Conservation (phyloP, 2,113 vertebrate genomes). For the Perca schrenkii region DNA sequence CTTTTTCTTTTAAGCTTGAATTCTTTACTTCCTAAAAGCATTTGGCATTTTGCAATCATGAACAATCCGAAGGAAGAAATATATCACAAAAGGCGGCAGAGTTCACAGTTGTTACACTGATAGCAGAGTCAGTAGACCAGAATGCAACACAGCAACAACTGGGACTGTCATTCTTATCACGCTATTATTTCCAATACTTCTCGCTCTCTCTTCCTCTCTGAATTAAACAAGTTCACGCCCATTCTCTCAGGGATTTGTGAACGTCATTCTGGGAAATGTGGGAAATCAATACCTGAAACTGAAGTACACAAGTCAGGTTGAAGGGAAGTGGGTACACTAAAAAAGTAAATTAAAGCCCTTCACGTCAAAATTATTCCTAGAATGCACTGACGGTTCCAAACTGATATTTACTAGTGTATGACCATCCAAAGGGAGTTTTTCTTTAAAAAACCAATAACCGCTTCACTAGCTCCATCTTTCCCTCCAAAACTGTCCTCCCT, state of each 20-base stretch:
- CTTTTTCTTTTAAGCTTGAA: conserved; percentile 2
- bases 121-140: conserved; percentile 6
- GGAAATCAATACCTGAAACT: conserved; percentile 69
- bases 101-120: neutral
- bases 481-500: neutral
- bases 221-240: conserved; percentile 45
- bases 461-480: neutral
- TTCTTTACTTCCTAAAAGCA: conserved; percentile 12
- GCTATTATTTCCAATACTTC: conserved; percentile 29
- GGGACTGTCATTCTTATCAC: conserved; percentile 29
- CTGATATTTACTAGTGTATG: conserved; percentile 16
- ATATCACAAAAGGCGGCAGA: conserved; percentile 4
- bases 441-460: conserved; percentile 11
- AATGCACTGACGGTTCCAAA: conserved; percentile 47
- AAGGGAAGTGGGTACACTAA: conserved; percentile 43
- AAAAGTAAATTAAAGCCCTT: conserved; percentile 62
- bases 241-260: conserved; percentile 26
- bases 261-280: conserved; percentile 60
- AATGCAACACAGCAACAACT: conserved; percentile 7
- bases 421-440: conserved; percentile 3
- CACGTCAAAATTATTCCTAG: conserved; percentile 53
- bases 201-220: neutral
- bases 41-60: conserved; percentile 24
- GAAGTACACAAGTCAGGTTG: conserved; percentile 48
- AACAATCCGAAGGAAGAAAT: conserved; percentile 35